Base-by-base conservation (phyloP, 1,140 invertebrate genomes). In the Pararge aegeria region DNA sequence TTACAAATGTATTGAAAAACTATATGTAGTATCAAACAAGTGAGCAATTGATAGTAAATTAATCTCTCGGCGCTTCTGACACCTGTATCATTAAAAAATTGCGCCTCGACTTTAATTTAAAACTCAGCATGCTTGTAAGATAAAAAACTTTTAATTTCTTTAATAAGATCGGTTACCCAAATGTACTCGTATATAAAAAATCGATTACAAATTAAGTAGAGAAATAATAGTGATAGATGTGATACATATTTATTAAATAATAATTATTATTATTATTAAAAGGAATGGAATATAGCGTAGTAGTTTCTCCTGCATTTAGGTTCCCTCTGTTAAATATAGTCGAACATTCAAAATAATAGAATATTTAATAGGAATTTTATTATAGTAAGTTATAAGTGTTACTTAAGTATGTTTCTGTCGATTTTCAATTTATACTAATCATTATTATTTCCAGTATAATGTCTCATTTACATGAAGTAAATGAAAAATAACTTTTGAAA, bases 231-330 rank as follows among this genome's bases (percentile, higher is more conserved):
- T 74, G 72, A 80, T 86, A 85, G 79, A 75, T 77, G 80, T 86
- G 83, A 82, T 82, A 84, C 77, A 78, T 66, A 42, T 51, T 58
- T 44, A 56, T 70, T 75, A 73, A 62, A 46, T 75, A 76, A 54
- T 68, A 62, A 74, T 9, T 7, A 27, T 51, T 57, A 46, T 69
- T 72, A 73, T 70, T 66, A 58, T 65, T 71, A 63, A 7, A 61
- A 73, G 72, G 61, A 53, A 73, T 71, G 73, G 60, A 57, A 76
- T 62, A 70, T 76, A 78, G 69, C 74, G 71, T 46, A 65, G 61
- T 74, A 81, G 71, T 57, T 66, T 67, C 61, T 67, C 75, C 70
- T 46, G 83, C 81, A 87, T 87, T 83, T 87, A 86, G 83, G 68
- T 78, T 75, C 63, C 59, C 64, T 62, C 76, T 21, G 27, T 61